Conservation (phyloP, 2,888 invertebrate species). For the Andricus quercusramuli region DNA sequence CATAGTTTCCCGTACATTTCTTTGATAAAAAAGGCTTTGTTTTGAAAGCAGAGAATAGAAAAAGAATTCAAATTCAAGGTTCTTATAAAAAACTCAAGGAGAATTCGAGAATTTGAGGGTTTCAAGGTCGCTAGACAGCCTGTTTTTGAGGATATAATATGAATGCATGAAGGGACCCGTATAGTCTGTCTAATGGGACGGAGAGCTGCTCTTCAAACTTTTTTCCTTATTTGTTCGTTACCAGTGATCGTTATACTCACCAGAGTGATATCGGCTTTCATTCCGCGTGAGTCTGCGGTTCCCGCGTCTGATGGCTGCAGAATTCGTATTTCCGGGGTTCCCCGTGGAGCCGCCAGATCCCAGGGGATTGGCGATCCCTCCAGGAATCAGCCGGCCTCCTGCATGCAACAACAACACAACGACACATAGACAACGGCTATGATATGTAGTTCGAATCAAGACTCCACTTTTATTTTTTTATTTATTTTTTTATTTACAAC, state of each 20-base stretch:
- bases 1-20: too few species aligned
- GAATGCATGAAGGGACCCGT: neutral
- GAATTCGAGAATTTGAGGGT: too few species aligned
- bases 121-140: too few species aligned
- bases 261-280: slow-evolving; percentile 97
- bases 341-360: slow-evolving; percentile 80
- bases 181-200: slow-evolving; percentile 8
- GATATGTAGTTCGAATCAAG: neutral
- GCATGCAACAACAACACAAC: slow-evolving; percentile 79
- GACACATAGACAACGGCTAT: slow-evolving; percentile 70
- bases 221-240: neutral
- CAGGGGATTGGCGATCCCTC: slow-evolving; percentile 77
- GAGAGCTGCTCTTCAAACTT: neutral
- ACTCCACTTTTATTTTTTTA: neutral
- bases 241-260: slow-evolving; percentile 82
- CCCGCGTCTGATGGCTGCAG: slow-evolving; percentile 86
- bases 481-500: neutral
- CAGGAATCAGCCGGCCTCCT: slow-evolving; percentile 76
- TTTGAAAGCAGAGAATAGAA: too few species aligned
- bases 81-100: too few species aligned
- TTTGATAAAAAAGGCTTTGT: too few species aligned
- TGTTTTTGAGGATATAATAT: too few species aligned
- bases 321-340: slow-evolving; percentile 68
- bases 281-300: slow-evolving; percentile 94
- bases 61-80: too few species aligned